Base-by-base conservation (phyloP, 2,797 vertebrate species). In the Etheostoma nigrum region DNA sequence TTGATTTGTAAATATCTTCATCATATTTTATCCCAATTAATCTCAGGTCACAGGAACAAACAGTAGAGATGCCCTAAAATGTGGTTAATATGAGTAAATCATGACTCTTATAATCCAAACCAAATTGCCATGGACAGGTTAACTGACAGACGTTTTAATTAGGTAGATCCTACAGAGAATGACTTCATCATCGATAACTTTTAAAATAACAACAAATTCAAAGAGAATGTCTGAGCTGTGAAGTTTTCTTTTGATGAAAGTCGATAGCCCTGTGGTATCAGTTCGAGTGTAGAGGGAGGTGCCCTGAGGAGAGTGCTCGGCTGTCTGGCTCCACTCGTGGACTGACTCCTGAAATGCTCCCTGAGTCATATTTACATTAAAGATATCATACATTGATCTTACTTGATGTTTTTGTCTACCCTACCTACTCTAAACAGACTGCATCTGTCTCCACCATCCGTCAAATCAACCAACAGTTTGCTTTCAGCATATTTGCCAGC, bases 131-230 rank as follows among this genome's bases (percentile, higher is more conserved):
- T 11, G 18, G 4, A 14, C 52, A 1, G 6, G 19, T 30, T 42
- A 6, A 70, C 60, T 16, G 61, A 25, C 36, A 23, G 60, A 14
- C 5, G 10, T 45, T 64, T 44, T 23, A 11, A 42, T 36, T 0
- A 61, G 44, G 10, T 5, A 1, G 49, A 55, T 21, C 16, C 14
- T n/a, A 40, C 8, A 65, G 40, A 51, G 59, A 40, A 40, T 40
- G 21, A 45, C 64, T 57, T 45, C 48, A 59, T 68, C 53, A 14
- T 1, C 16, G 0, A 14, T 11, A 33, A 47, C 51, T 71, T 54
- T 58, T 1, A 25, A 68, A 67, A 64, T 9, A 60, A 42, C 5
- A 47, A 54, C 49, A 47, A 48, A 76, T 19, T 64, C 68, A 67
- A 71, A 74, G 61, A 33, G 52, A 72, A 49, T n/a, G 25, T 58